Conservation (phyloP, 2,888 invertebrate genomes). For the Phyto melanocephala region DNA sequence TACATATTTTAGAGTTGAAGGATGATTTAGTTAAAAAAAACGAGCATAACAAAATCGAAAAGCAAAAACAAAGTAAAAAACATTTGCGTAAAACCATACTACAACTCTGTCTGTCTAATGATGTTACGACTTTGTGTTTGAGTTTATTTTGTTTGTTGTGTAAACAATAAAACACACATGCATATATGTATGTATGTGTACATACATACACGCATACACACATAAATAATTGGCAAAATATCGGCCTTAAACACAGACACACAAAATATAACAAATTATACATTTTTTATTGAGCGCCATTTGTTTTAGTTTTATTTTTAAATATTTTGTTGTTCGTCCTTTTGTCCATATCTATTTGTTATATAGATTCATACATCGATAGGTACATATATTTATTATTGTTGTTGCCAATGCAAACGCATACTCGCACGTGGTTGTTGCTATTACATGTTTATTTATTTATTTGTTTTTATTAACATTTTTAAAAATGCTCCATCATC, state of each 20-base stretch:
- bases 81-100: neutral
- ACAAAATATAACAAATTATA: slow-evolving; percentile 38
- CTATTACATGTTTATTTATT: neutral
- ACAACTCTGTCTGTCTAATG: neutral
- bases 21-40: slow-evolving; percentile 15
- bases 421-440: slow-evolving; percentile 60
- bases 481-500: slow-evolving; percentile 22
- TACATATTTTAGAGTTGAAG: neutral
- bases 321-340: slow-evolving; percentile 42
- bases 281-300: slow-evolving; percentile 51
- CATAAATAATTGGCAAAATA: neutral
- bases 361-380: too few relatives aligned
- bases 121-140: slow-evolving; percentile 9
- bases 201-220: neutral
- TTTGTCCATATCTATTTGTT: slow-evolving; percentile 10
- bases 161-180: slow-evolving; percentile 38
- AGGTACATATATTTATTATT: slow-evolving; percentile 24
- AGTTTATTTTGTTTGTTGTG: slow-evolving; percentile 47
- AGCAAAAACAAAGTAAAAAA: slow-evolving; percentile 3
- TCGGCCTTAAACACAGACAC: slow-evolving; percentile 5
- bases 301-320: slow-evolving; percentile 54
- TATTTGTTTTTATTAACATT: neutral
- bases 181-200: too few relatives aligned
- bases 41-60: slow-evolving; percentile 36
- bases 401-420: slow-evolving; percentile 26